Conservation (phyloP, 1,140 invertebrate species). For the Saccostrea glomerata region DNA sequence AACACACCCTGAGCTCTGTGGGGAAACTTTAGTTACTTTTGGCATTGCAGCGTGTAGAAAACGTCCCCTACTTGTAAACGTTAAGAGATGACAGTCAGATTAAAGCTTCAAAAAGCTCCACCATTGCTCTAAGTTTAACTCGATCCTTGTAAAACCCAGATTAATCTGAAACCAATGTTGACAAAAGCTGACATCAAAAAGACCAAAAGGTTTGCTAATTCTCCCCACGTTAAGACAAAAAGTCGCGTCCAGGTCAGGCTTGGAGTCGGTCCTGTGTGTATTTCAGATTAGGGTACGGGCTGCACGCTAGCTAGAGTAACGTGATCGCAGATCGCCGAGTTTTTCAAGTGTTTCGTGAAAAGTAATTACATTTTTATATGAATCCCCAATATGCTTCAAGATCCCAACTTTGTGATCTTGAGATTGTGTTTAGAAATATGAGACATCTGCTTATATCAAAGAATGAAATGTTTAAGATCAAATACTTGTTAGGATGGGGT, state of each 20-base stretch:
- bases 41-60: neutral
- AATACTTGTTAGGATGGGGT: slow-evolving; percentile 24
- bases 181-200: slow-evolving; percentile 38
- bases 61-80: slow-evolving; percentile 12
- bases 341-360: slow-evolving; percentile 34
- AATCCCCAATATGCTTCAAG: slow-evolving; percentile 26
- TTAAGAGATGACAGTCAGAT: slow-evolving; percentile 22
- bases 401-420: slow-evolving; percentile 17
- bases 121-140: slow-evolving; percentile 15
- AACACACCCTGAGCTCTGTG: neutral
- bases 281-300: slow-evolving; percentile 16
- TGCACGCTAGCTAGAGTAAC: slow-evolving; percentile 25
- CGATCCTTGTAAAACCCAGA: slow-evolving; percentile 28
- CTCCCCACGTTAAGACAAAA: slow-evolving; percentile 18
- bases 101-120: slow-evolving; percentile 10
- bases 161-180: slow-evolving; percentile 28
- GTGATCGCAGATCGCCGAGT: slow-evolving; percentile 13
- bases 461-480: slow-evolving; percentile 36
- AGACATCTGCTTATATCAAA: slow-evolving; percentile 35
- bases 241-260: neutral
- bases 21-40: neutral
- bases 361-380: slow-evolving; percentile 34
- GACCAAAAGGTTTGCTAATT: neutral
- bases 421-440: slow-evolving; percentile 38
- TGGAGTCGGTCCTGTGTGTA: slow-evolving; percentile 20